Base-by-base conservation (phyloP, 2,888 invertebrate species). In the Schizotus pectinicornis region DNA sequence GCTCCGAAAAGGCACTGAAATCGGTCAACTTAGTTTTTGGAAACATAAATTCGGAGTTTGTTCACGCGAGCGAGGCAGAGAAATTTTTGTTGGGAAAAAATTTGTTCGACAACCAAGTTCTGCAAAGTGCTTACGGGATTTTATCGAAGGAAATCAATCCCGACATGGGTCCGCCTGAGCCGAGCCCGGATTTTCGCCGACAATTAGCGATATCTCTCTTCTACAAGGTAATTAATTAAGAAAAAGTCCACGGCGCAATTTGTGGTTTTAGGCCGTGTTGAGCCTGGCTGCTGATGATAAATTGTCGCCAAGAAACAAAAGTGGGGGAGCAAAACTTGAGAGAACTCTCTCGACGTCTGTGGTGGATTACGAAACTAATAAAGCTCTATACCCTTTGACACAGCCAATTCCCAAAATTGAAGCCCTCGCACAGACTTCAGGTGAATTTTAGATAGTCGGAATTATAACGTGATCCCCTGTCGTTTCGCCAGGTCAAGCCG, bases 191-290 rank as follows among this genome's bases (percentile, higher is more conserved):
- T 36, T 92, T 89, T 68, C 83, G 91, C 11, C 87, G 86, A 70
- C 82, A 82, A n/a, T 79, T 94, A 6, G 89, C 92, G 0, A 80
- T 88, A 51, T 84, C 88, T 3, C 79, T 94, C 9, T 87, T 94
- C 71, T 94, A 92, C 37, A 60, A 74, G 72, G 57, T 57, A 47
- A 43, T 32, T 31, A 9, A 12, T 43, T 45, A 9, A 9, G 32
- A 3, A 41, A 36, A n/a, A 31, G 14, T 38, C 35, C n/a, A 8
- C 5, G 11, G 3, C 7, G 1, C 2, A 39, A 8, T 3, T 79
- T 94, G 9, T 87, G 93, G 71, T 94, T 92, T 36, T 34, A 74
- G 73, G 82, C 78, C 59, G 74, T 82, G 33, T 62, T 85, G 34
- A 78, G 80, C 50, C 73, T 83, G n/a, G 77, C 81, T 22, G 83